These are phyloP conservation scores for Phoenicopterus ruber DNA, from an alignment of 2,113 vertebrate species.

Conservation along the genomic window DNA sequence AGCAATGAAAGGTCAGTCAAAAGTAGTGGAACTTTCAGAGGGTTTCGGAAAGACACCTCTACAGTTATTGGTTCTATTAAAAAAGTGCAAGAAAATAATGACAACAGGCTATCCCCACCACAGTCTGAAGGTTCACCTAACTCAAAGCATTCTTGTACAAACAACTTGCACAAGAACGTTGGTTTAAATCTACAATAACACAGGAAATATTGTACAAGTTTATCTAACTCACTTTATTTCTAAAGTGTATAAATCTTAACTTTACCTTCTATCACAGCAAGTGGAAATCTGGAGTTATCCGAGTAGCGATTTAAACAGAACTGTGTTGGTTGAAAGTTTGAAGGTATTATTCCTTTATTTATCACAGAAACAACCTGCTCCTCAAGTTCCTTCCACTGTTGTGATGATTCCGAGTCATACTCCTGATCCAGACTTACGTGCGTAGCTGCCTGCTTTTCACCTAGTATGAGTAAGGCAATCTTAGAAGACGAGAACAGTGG, in stretches of 20 bases:
- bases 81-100: background rate
- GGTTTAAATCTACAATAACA: background rate
- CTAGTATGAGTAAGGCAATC: slow-evolving; percentile 56
- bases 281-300: slow-evolving; percentile 87
- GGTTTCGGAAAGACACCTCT: slow-evolving; percentile 93
- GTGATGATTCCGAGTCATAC: slow-evolving; percentile 87
- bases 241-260: background rate
- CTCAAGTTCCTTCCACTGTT: slow-evolving; percentile 91
- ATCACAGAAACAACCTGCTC: slow-evolving; percentile 86
- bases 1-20: slow-evolving; percentile 88
- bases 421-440: slow-evolving; percentile 95
- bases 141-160: background rate
- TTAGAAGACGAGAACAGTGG: background rate
- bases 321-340: slow-evolving; percentile 86
- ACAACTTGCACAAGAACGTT: rapidly evolving
- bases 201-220: background rate
- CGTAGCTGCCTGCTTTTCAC: slow-evolving; percentile 95
- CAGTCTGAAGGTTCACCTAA: background rate
- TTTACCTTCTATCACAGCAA: slow-evolving; percentile 90
- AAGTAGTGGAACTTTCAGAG: slow-evolving; percentile 88
- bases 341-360: slow-evolving; percentile 81
- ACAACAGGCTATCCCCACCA: background rate
- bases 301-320: slow-evolving; percentile 92
- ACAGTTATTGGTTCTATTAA: slow-evolving; percentile 89
- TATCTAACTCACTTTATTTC: background rate